phyloP scores from a whole-genome alignment of 2,888 invertebrate genomes.

The Tiphia femorata region DNA sequence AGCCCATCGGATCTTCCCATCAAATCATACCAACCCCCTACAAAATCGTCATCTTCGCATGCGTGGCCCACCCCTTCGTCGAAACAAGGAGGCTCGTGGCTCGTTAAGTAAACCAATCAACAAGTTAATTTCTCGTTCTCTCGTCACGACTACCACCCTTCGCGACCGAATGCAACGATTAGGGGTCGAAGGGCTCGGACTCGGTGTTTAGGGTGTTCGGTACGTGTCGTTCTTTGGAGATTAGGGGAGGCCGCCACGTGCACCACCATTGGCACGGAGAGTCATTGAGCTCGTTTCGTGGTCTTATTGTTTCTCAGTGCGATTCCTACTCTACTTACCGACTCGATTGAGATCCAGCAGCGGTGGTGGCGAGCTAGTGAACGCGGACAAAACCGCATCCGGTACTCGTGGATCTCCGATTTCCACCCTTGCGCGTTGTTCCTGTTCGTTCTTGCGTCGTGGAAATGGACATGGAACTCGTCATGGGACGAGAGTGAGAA shows the following conservation, averaged over 20 bases:
- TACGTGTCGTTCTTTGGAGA: slow-evolving; percentile 3
- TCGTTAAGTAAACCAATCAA: slow-evolving; percentile 42
- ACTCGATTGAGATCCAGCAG: not conserved
- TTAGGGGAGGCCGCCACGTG: no score
- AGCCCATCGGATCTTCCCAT: no score
- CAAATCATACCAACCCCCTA: no score
- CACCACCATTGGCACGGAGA: no score
- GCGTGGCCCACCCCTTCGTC: no score
- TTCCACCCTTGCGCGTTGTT: not conserved
- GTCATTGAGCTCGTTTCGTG: no score
- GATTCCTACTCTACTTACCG: not conserved
- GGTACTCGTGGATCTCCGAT: not conserved
- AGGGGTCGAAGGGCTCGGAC: not conserved
- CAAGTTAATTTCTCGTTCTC: slow-evolving; percentile 32
- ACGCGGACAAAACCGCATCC: not conserved
- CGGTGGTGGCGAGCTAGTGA: not conserved
- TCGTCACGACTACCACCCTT: not conserved
- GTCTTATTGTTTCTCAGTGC: not conserved
- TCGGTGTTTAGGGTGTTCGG: not conserved
- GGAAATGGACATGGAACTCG: no score
- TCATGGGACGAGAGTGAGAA: no score
- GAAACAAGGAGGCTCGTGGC: not conserved
- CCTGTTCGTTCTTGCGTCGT: no score
- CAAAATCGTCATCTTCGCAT: no score
- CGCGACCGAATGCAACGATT: not conserved